Conservation (phyloP, 2,888 invertebrate species). For the Buathra laborator region DNA sequence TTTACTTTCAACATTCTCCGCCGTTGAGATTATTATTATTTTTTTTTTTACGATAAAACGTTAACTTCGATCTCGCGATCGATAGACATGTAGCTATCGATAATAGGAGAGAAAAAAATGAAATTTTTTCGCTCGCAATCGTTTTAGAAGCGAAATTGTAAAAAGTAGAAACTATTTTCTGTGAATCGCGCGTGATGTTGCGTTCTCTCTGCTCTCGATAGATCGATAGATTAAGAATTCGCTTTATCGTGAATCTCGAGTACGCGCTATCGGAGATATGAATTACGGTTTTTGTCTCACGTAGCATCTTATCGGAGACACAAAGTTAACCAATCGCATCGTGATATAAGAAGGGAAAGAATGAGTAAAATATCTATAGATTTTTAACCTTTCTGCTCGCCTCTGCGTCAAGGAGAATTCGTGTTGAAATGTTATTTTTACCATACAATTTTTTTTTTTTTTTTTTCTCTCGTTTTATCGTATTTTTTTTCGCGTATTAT, state of each 20-base stretch:
- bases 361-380: not conserved
- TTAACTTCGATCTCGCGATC: not conserved
- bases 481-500: not conserved
- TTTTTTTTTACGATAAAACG: too few species aligned
- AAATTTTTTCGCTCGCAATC: not conserved
- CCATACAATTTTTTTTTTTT: not conserved
- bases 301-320: conserved; percentile 62
- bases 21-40: not conserved
- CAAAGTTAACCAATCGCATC: conserved; percentile 40
- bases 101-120: not conserved
- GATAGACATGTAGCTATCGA: not conserved
- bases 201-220: not conserved
- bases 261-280: conserved; percentile 54
- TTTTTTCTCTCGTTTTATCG: not conserved
- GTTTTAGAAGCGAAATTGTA: not conserved
- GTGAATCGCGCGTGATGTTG: not conserved
- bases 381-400: not conserved
- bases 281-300: conserved; percentile 53
- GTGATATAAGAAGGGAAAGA: conserved; percentile 30
- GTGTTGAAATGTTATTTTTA: not conserved
- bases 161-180: not conserved
- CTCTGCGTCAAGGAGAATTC: not conserved
- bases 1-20: too few species aligned
- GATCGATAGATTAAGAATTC: conserved; percentile 33
- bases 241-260: conserved; percentile 38